Evolutionary conservation across 2,113 vertebrate genomes (phyloP), one percentile per base, ranked within the genome.

Genomic region (Pseudopodoces humilis): DNA sequence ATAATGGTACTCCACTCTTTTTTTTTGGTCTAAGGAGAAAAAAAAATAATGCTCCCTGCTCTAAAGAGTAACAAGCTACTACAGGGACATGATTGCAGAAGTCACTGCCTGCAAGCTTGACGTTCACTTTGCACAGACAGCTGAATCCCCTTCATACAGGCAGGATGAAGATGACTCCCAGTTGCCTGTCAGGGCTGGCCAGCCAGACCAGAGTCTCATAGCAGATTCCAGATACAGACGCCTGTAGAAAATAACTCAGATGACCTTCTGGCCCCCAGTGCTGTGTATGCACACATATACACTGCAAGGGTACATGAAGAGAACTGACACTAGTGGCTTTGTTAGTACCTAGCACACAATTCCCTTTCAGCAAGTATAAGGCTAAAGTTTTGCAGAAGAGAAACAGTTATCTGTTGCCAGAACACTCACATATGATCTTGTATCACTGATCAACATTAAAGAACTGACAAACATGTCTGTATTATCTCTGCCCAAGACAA

Each of bases 101-200:
- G 47, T 43, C 35, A 31, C 28, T 50, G 28, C 56, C 65, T 62
- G 28, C 13, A 25, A 63, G 35, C 43, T 18, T 17, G 16, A 90
- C 23, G 44, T 49, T 83, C 27, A 18, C 71, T 55, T 43, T 23
- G 13, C 71, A 65, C 0, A 0, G 64, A 15, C 55, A 84, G 20
- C 44, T 50, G 12, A 75, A 53, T 31, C 8, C 8, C 24, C 24
- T 69, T n/a, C 52, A 23, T 11, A 39, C 1, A 74, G 9, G 13
- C 19, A 76, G 14, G 19, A 31, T 19, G 4, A 1, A 43, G n/a
- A 69, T 15, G 20, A 67, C 25, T 62, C 49, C 65, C 37, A 41
- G 25, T 6, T 15, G 2, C 23, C 44, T 2, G 0, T 20, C 23
- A 31, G 28, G 31, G 25, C 50, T 7, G 2, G 62, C 30, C 58